Evolutionary conservation across 1,140 invertebrate genomes (phyloP).

Genomic region (Eumaeus atala): DNA sequence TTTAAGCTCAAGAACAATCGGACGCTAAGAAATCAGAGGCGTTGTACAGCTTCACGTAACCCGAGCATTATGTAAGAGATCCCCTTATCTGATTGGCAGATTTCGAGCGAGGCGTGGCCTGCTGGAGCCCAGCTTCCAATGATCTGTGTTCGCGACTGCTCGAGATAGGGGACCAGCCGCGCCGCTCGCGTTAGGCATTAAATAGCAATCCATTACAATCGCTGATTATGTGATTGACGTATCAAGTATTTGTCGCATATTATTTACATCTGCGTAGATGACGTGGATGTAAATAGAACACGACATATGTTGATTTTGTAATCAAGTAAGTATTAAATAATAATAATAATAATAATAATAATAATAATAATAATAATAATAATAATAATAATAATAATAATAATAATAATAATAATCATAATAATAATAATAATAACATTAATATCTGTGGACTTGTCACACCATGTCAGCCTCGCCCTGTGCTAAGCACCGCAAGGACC

Average conservation of each 20-base stretch:
- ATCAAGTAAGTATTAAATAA: no score
- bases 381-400: no score
- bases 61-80: conserved; percentile 10
- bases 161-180: conserved; percentile 17
- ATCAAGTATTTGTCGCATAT: not conserved
- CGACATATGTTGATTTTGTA: no score
- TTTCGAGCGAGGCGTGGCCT: conserved; percentile 32
- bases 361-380: no score
- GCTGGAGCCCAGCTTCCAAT: conserved; percentile 43
- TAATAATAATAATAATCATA: no score
- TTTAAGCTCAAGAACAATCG: not conserved
- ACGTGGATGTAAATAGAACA: no score
- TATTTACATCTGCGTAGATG: no score
- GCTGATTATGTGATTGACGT: not conserved
- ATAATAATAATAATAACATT: no score
- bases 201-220: conserved; percentile 3
- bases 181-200: not conserved
- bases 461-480: no score
- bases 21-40: conserved; percentile 3
- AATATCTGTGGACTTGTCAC: no score
- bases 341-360: no score
- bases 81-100: conserved; percentile 30
- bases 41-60: not conserved
- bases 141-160: conserved; percentile 16
- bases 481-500: no score